Base-by-base conservation (phyloP, 1,140 invertebrate genomes). In the Liolophura sinensis region DNA sequence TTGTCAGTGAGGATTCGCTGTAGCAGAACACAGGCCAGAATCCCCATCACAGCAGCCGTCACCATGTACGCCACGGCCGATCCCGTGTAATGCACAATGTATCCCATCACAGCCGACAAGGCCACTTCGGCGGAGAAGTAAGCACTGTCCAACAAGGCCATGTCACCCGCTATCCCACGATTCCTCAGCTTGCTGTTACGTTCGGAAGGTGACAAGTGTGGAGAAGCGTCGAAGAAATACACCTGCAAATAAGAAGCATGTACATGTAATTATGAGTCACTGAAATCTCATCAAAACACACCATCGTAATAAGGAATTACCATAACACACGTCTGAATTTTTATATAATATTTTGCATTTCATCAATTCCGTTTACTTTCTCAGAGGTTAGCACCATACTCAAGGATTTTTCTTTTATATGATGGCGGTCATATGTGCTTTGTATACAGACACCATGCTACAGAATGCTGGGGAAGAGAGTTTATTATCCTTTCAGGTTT, bases 41-140 rank as follows among this genome's bases (percentile, higher is more conserved):
- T 47, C 6, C 81, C 81, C 72, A 83, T 78, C 11, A 72, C 61
- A 1, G 74, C 78, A 46, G 83, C 80, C 18, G 75, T 76, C 16
- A 85, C 68, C 73, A 87, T 86, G 72, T 87, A 87, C 3, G 79
- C 73, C 12, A 82, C 58, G 0, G 85, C 80, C 0, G 81, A 80
- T 49, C 81, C 82, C 1, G 81, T 82, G 24, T 82, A 64, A 65
- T 87, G 83, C 9, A 86, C 86, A 24, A 87, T 69, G 40, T 82
- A 81, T 24, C 86, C 86, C 78, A 87, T 83, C 27, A 84, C 62
- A 7, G 82, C 67, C 0, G 86, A 84, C 55, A 86, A 73, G 9
- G 85, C 76, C 46, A 87, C 85, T 68, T 87, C 85, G 0, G 85
- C 83, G n/a, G 86, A 72, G 71, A 82, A 87, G 71, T 86, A 87